Percentiles rank a stretch among this genome's conserved stretches.
Evolutionary conservation across 2,888 invertebrate genomes (phyloP).

Genomic region (Acronicta aceris): DNA sequence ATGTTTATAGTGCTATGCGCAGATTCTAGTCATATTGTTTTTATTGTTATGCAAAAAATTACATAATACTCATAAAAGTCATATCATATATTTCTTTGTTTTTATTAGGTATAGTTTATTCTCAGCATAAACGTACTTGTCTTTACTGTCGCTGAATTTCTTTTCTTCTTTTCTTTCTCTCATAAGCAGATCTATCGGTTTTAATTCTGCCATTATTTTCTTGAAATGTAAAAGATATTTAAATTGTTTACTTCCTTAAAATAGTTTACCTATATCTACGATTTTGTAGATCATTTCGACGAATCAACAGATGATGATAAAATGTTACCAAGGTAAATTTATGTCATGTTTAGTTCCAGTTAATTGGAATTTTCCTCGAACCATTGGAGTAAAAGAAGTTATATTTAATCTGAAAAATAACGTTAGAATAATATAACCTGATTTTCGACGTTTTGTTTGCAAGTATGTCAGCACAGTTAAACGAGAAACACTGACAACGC

Average conservation of each 20-base stretch:
- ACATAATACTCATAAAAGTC: too few relatives aligned
- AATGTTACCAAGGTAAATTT: conserved; percentile 7
- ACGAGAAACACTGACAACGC: conserved; percentile 28
- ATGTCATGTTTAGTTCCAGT: conserved; percentile 11
- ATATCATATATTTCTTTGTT: too few relatives aligned
- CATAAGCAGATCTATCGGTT: not conserved
- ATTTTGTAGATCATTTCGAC: not conserved
- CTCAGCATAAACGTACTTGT: too few relatives aligned
- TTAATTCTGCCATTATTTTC: not conserved
- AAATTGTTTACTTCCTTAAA: not conserved
- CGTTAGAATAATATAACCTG: conserved; percentile 8
- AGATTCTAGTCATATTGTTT: too few relatives aligned
- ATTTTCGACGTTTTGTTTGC: conserved; percentile 32
- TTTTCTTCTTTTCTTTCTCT: too few relatives aligned
- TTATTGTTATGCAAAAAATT: too few relatives aligned
- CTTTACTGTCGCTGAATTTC: too few relatives aligned
- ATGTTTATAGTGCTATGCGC: too few relatives aligned
- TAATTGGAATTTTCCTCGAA: conserved; percentile 13
- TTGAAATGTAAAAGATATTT: too few relatives aligned
- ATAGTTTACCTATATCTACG: not conserved
- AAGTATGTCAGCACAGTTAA: conserved; percentile 30
- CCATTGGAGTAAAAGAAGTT: not conserved
- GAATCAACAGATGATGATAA: conserved; percentile 7
- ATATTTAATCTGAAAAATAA: conserved; percentile 16
- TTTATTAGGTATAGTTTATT: too few relatives aligned